These are phyloP conservation scores for Tapirus terrestris DNA, from an alignment of 2,113 vertebrate genomes.

Conservation along the genomic window DNA sequence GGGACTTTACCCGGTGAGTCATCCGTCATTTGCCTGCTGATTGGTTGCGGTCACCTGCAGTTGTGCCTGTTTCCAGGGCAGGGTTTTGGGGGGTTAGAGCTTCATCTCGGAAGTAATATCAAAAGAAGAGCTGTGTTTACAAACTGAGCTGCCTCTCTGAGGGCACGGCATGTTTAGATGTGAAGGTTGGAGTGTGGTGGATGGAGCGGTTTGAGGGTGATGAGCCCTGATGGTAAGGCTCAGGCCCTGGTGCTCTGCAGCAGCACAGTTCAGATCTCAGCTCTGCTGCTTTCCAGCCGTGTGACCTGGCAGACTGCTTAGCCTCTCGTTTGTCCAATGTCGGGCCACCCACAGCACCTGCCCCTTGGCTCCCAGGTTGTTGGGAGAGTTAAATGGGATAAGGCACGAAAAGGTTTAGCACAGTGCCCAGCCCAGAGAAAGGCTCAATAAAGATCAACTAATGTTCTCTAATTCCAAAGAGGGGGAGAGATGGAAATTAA, in stretches of 20 bases:
- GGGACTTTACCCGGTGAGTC: neutral
- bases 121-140: neutral
- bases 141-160: fast-evolving
- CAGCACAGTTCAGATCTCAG: neutral
- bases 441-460: neutral
- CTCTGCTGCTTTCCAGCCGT: neutral
- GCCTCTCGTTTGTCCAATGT: neutral
- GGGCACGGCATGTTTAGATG: neutral
- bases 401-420: neutral
- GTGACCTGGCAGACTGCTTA: neutral
- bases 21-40: neutral
- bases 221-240: neutral
- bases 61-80: neutral
- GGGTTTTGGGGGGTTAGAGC: neutral
- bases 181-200: neutral
- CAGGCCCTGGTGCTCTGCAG: neutral
- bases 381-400: neutral
- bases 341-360: neutral
- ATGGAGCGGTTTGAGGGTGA: neutral
- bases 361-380: neutral
- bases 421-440: neutral
- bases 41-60: neutral
- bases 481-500: neutral
- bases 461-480: neutral
- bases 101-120: neutral